These are phyloP conservation scores for Pristis pectinata DNA, from an alignment of 2,797 vertebrate genomes.

Conservation along the genomic window DNA sequence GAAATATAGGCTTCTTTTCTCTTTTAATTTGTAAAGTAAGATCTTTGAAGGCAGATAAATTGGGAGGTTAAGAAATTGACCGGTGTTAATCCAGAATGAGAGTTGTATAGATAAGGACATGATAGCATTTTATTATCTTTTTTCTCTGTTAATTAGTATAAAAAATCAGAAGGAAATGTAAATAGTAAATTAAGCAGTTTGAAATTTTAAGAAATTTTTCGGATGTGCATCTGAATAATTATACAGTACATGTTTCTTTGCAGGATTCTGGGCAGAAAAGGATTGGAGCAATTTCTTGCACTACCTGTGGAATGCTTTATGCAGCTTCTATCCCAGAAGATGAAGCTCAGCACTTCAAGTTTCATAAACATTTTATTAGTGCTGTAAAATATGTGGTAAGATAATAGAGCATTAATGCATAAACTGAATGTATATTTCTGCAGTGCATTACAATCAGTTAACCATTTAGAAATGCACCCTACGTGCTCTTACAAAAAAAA, in stretches of 20 bases:
- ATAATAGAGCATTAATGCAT: constrained; percentile 29
- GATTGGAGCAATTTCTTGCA: constrained; percentile 88
- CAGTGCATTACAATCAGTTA: background rate
- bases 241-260: constrained; percentile 37
- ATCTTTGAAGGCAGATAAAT: background rate
- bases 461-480: background rate
- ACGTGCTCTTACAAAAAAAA: too few relatives aligned
- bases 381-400: constrained; percentile 98
- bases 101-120: background rate
- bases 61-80: background rate
- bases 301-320: constrained; percentile 94
- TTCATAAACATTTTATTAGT: constrained; percentile 97
- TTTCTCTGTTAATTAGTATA: background rate
- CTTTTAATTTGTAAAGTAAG: background rate
- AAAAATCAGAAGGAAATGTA: background rate
- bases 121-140: background rate
- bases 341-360: constrained; percentile 91
- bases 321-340: constrained; percentile 90
- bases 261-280: constrained; percentile 90
- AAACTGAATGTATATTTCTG: background rate
- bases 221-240: background rate
- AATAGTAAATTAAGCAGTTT: background rate
- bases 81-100: background rate
- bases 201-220: background rate
- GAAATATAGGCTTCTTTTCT: background rate